These are phyloP conservation scores for Shinisaurus crocodilurus DNA, from an alignment of 2,113 vertebrate species.

Conservation along the genomic window DNA sequence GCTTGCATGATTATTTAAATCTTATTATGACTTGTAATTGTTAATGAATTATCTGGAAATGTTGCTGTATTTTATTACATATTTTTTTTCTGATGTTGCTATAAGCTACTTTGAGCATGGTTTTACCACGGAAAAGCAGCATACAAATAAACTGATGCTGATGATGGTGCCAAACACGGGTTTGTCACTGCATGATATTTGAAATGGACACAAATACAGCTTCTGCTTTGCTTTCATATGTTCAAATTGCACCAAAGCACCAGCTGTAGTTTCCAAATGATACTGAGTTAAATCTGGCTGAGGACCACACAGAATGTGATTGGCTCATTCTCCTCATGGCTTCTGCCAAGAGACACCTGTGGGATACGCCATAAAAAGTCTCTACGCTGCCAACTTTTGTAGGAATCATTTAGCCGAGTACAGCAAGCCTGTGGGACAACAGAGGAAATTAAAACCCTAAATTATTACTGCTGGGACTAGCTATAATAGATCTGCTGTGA, in stretches of 20 bases:
- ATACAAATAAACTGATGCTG: too few species aligned
- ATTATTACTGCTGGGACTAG: constrained; percentile 65
- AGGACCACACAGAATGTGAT: constrained; percentile 14
- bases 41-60: too few species aligned
- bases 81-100: too few species aligned
- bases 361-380: constrained; percentile 56
- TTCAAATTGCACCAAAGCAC: background rate
- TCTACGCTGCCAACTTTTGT: constrained; percentile 53
- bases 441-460: constrained; percentile 74
- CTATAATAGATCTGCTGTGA: constrained; percentile 64
- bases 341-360: constrained; percentile 42
- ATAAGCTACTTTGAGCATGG: too few species aligned
- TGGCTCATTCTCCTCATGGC: background rate
- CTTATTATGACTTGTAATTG: too few species aligned
- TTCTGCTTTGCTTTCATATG: background rate
- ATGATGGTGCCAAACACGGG: background rate
- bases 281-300: background rate
- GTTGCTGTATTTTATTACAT: too few species aligned
- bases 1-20: too few species aligned
- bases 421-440: constrained; percentile 65
- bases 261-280: constrained; percentile 1
- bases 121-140: too few species aligned
- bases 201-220: background rate
- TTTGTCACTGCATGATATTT: background rate
- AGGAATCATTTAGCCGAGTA: constrained; percentile 56